Percentiles rank a stretch among this genome's conserved stretches.
Evolutionary conservation across 2,797 vertebrate genomes (phyloP).

Genomic region (Rhinella marina): DNA sequence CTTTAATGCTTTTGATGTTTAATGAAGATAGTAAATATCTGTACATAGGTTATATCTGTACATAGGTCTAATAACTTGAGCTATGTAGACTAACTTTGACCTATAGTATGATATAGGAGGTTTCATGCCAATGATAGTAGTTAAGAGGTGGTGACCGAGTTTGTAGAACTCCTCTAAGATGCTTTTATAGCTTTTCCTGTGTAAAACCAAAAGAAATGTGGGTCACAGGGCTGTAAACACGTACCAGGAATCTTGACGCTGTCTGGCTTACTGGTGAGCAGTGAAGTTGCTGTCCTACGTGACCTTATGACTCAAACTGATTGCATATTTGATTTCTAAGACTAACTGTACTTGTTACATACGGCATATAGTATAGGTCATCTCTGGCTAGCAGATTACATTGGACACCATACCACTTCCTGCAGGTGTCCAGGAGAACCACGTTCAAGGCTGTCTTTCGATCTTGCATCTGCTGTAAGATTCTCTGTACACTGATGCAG

Average conservation of each 20-base stretch:
- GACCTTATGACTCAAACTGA: neutral
- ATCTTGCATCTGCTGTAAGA: conserved; percentile 87
- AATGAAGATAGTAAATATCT: too few relatives aligned
- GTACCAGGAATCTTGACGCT: neutral
- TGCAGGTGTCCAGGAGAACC: conserved; percentile 86
- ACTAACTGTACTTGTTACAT: neutral
- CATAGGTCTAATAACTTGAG: too few relatives aligned
- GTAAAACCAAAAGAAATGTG: neutral
- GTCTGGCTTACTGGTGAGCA: neutral
- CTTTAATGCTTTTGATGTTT: too few relatives aligned
- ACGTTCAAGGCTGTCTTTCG: conserved; percentile 82
- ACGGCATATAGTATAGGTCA: neutral
- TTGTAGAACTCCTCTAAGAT: neutral
- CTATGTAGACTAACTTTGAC: too few relatives aligned
- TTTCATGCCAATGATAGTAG: too few relatives aligned
- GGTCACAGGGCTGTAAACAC: neutral
- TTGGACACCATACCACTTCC: conserved; percentile 81
- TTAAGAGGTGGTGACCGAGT: too few relatives aligned
- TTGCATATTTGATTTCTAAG: neutral
- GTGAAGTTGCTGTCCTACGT: neutral
- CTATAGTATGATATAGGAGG: too few relatives aligned
- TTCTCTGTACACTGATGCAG: conserved; percentile 87
- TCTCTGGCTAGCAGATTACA: neutral
- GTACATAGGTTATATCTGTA: too few relatives aligned
- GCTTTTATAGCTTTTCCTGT: neutral